Base-by-base conservation (phyloP, 2,888 invertebrate species). In the Cyclophora punctaria region DNA sequence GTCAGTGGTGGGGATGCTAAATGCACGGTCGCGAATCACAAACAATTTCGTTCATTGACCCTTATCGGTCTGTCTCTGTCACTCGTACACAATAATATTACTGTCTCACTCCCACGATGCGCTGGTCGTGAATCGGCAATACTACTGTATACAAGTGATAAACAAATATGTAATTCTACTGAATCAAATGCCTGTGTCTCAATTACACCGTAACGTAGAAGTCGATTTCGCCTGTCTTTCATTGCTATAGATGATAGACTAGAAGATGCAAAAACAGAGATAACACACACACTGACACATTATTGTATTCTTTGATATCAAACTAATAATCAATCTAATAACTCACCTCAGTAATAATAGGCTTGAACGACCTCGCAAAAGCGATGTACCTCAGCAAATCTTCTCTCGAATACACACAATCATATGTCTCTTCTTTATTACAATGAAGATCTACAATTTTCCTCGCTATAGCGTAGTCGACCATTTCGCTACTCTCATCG, bases 381-480 rank as follows among this genome's bases (percentile, higher is more conserved):
- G 96, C 95, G n/a, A 99, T 97, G 72, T 99, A 99, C 61, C 98
- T 91, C 48, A 97, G 85, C 53, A 99, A 93, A 73, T 99, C 98
- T 48, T 97, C 95, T 53, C 95, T 93, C 0, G 94, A 89, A 71
- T 99, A 99, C 0, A 94, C 90, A 49, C 93, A 91, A 57, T 96
- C 95, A 7, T 96, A 92, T 0, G 91, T 90, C 58, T 95, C 94
- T 59, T 94, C 94, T 52, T 94, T 93, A 66, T 96, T 94, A 50
- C 95, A 94, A 71, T 99, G 99, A 43, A 99, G 84, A 72, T 99
- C 98, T 0, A 99, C 93, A 51, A 99, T 99, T 73, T 97, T 95
- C 58, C 96, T 91, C 0, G 99, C 99, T 55, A 99, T 98, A 0
- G 98, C 98, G 73, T 97, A 98, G 83, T 99, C 99, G 0, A 96